Evolutionary conservation across 2,797 vertebrate species (phyloP).

Genomic region (Avahi laniger): DNA sequence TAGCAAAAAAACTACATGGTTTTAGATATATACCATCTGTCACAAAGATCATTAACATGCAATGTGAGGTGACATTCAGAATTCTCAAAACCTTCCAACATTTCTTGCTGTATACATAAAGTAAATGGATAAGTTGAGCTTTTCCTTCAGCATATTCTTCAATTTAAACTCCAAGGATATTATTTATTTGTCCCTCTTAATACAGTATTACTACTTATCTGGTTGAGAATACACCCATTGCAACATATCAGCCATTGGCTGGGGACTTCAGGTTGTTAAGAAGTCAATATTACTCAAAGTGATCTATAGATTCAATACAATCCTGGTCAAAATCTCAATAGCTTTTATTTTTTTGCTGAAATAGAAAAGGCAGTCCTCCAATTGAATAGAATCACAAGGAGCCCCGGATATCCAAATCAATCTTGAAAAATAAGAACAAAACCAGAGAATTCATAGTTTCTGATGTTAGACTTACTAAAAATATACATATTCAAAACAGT

Average conservation of each 20-base stretch:
- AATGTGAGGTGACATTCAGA: neutral
- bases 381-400: no score
- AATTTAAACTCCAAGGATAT: conserved; percentile 39
- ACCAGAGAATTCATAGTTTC: no score
- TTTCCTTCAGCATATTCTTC: neutral
- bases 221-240: conserved; percentile 8
- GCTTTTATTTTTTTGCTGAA: no score
- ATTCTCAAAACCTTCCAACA: neutral
- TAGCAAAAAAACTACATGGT: neutral
- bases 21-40: neutral
- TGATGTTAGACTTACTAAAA: no score
- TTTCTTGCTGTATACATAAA: neutral
- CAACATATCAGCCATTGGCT: neutral
- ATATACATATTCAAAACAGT: no score
- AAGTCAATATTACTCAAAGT: no score
- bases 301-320: no score
- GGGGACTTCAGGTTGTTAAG: neutral
- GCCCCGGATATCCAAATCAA: no score
- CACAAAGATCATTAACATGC: neutral
- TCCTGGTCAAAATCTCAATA: no score
- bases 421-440: no score
- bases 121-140: neutral
- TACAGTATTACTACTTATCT: neutral
- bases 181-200: neutral
- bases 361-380: no score